A percentile compares a stretch with the other conserved stretches of the same genome.
Evolutionary conservation across 2,113 vertebrate species (phyloP).

Genomic region (Zosterops borbonicus): DNA sequence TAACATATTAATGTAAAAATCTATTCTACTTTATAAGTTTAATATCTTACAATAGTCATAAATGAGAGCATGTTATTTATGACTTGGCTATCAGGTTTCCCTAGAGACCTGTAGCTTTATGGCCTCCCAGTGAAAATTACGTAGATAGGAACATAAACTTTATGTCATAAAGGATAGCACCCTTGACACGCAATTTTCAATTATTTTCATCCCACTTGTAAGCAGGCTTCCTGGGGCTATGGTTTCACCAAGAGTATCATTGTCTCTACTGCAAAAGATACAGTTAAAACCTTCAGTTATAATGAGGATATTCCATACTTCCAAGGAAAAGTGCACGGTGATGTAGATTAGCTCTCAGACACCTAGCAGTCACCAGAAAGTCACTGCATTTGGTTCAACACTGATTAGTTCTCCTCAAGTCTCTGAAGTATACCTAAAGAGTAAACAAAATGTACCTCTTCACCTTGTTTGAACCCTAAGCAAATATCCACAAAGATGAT

Average conservation of each 20-base stretch:
- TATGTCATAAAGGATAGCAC: not conserved
- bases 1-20: constrained; percentile 9
- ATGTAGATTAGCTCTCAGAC: not conserved
- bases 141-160: not conserved
- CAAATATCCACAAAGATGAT: not conserved
- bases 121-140: not conserved
- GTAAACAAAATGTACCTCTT: not conserved
- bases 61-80: not conserved
- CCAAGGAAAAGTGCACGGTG: not conserved
- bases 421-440: not conserved
- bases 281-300: not conserved
- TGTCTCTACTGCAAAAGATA: not conserved
- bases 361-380: not conserved
- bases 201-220: not conserved
- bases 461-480: not conserved
- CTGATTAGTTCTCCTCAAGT: not conserved
- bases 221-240: not conserved
- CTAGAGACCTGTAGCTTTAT: not conserved
- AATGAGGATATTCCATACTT: not conserved
- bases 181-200: not conserved
- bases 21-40: not conserved
- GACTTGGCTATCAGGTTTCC: not conserved
- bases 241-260: not conserved
- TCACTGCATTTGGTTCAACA: not conserved
- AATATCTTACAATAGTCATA: not conserved